A percentile compares a stretch with the other conserved stretches of the same genome.
These are phyloP conservation scores for Chanos chanos DNA, from an alignment of 2,797 vertebrate genomes.

Conservation along the genomic window DNA sequence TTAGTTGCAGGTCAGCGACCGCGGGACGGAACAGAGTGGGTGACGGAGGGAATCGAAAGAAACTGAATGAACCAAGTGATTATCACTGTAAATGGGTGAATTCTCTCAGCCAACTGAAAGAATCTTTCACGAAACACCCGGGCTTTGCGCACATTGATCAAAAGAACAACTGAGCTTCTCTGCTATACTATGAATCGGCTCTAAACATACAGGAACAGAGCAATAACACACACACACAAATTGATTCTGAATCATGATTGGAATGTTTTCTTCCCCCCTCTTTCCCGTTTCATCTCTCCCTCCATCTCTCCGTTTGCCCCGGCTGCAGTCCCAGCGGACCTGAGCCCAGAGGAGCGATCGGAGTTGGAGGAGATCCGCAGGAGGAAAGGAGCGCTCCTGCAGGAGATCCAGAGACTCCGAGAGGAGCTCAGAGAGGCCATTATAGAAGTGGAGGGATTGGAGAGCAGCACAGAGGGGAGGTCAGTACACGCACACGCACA, in stretches of 20 bases:
- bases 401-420: constrained; percentile 90
- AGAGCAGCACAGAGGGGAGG: constrained; percentile 91
- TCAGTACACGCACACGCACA: constrained; percentile 47
- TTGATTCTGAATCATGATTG: too few relatives aligned
- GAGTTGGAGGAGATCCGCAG: constrained; percentile 93
- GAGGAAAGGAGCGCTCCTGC: constrained; percentile 88
- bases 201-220: background rate
- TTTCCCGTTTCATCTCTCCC: constrained; percentile 22
- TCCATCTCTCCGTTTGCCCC: background rate
- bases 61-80: too few relatives aligned
- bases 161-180: too few relatives aligned
- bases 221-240: too few relatives aligned
- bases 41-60: too few relatives aligned
- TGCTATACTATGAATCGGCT: too few relatives aligned
- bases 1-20: constrained; percentile 12
- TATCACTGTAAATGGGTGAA: too few relatives aligned
- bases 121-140: too few relatives aligned
- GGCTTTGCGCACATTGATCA: too few relatives aligned
- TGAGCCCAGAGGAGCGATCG: constrained; percentile 87
- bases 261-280: background rate
- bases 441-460: constrained; percentile 90
- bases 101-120: too few relatives aligned
- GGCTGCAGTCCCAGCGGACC: constrained; percentile 71
- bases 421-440: constrained; percentile 92
- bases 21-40: background rate